Evolutionary conservation across 2,797 vertebrate species (phyloP).

Genomic region (Trachurus trachurus): DNA sequence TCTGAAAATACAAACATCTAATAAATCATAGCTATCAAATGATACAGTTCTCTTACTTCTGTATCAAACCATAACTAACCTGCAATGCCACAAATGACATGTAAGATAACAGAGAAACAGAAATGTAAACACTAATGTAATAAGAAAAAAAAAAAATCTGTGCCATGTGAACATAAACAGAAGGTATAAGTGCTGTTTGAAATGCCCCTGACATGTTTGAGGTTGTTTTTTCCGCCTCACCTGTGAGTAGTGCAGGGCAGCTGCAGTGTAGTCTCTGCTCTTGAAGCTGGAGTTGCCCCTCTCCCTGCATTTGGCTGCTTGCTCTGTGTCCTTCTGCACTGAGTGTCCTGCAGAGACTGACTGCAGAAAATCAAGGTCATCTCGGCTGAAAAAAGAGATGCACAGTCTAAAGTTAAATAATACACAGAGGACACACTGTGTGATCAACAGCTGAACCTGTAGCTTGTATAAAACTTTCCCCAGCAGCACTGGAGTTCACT

Average conservation of each 20-base stretch:
- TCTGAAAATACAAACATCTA: neutral
- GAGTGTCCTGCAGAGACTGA: constrained; percentile 70
- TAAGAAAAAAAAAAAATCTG: neutral
- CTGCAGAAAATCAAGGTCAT: constrained; percentile 84
- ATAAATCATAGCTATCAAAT: neutral
- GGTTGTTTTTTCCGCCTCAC: constrained; percentile 65
- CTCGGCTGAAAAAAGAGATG: constrained; percentile 74
- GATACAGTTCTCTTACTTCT: neutral
- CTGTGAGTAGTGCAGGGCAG: constrained; percentile 89
- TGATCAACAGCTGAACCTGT: neutral
- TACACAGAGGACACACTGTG: neutral
- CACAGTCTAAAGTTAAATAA: neutral
- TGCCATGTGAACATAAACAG: neutral
- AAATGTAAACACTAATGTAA: neutral
- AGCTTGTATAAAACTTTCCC: neutral
- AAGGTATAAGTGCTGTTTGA: neutral
- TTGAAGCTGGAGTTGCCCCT: constrained; percentile 89
- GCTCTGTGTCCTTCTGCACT: constrained; percentile 80
- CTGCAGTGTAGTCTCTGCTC: constrained; percentile 82
- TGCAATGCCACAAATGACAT: neutral
- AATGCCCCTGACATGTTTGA: no score
- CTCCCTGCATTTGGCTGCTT: constrained; percentile 84
- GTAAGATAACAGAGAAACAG: no score
- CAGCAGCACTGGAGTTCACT: neutral
- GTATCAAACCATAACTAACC: neutral